Conservation (phyloP, 1,140 invertebrate genomes). For the Colletes latitarsis region DNA sequence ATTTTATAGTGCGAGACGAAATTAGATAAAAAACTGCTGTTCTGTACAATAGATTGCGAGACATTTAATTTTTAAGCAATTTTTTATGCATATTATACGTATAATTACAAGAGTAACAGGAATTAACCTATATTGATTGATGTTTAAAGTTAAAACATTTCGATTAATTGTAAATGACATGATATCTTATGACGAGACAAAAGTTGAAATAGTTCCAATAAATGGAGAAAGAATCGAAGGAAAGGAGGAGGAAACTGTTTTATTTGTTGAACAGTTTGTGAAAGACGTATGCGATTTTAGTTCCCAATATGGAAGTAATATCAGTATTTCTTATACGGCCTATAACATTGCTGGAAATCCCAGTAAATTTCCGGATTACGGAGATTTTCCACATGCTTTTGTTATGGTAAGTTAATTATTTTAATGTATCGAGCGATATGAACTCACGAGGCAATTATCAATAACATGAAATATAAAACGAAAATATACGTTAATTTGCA, state of each 20-base stretch:
- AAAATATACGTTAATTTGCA: background rate
- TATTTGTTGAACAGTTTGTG: conserved; percentile 85
- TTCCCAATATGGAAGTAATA: conserved; percentile 94
- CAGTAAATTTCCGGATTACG: conserved; percentile 92
- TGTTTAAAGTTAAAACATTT: conserved; percentile 5
- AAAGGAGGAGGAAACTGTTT: conserved; percentile 69
- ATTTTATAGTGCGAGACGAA: background rate
- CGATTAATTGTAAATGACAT: conserved; percentile 45
- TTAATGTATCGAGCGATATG: conserved; percentile 6
- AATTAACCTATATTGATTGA: conserved; percentile 31
- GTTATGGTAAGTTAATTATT: conserved; percentile 86
- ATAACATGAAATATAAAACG: background rate
- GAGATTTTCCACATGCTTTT: conserved; percentile 94
- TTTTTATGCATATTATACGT: background rate
- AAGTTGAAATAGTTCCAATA: conserved; percentile 34
- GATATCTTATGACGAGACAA: conserved; percentile 44
- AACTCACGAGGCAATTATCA: background rate
- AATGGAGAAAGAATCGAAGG: conserved; percentile 26
- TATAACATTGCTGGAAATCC: conserved; percentile 91
- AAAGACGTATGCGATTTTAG: conserved; percentile 90
- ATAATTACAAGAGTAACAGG: background rate
- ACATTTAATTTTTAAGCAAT: background rate
- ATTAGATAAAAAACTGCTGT: background rate
- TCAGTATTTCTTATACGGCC: conserved; percentile 93
- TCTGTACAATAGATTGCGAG: background rate